phyloP scores from a whole-genome alignment of 2,888 invertebrate genomes.

The Limnephilus rhombicus region DNA sequence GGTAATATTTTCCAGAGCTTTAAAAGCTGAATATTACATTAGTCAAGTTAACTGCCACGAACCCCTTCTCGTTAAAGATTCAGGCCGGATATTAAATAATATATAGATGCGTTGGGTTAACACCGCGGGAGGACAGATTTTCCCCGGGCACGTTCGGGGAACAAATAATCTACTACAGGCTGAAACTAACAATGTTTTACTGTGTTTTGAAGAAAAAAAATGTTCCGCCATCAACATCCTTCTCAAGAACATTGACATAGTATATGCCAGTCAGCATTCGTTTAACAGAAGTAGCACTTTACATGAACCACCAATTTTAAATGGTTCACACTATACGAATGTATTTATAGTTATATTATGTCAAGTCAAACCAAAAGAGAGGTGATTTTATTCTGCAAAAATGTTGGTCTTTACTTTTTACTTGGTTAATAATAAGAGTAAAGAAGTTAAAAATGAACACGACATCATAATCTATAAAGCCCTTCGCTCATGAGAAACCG shows the following conservation, averaged over 20 bases:
- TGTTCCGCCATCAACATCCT: not conserved
- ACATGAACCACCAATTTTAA: not conserved
- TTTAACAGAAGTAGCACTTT: not conserved
- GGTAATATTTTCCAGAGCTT: constrained; percentile 1
- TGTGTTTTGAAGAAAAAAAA: not conserved
- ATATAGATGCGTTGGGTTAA: not conserved
- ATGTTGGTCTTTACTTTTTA: no score
- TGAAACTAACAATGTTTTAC: not conserved
- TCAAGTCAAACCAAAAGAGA: not conserved
- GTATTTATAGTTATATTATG: not conserved
- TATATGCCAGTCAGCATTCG: not conserved
- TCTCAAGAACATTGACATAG: no score
- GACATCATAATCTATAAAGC: not conserved
- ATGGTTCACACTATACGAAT: not conserved
- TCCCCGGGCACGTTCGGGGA: not conserved
- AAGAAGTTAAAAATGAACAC: not conserved
- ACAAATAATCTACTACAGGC: not conserved
- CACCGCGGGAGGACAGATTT: not conserved
- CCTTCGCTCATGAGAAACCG: no score
- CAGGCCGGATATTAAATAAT: not conserved
- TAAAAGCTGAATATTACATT: not conserved
- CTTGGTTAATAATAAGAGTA: not conserved
- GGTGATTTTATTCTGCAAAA: not conserved
- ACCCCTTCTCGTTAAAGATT: not conserved
- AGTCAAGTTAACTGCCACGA: not conserved